These are phyloP conservation scores for Oxystoma pomonae DNA, from an alignment of 2,888 invertebrate genomes.

Conservation along the genomic window DNA sequence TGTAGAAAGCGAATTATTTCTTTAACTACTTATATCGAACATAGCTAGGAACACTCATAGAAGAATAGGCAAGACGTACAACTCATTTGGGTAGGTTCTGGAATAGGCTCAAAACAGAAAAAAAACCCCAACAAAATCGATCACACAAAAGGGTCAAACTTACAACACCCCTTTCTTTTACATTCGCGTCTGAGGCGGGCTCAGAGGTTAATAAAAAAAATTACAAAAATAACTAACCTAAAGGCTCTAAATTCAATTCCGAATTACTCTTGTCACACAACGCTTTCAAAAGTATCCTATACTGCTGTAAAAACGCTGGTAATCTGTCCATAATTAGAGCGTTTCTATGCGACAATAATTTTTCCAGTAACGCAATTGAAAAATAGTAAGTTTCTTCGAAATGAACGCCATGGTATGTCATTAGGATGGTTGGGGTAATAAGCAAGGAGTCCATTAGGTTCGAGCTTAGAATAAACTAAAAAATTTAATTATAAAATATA, in stretches of 20 bases:
- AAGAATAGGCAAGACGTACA: too few relatives aligned
- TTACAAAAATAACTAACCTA: conserved; percentile 4
- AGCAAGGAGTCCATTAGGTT: conserved; percentile 37
- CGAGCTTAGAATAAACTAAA: conserved; percentile 39
- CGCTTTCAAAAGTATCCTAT: conserved; percentile 36
- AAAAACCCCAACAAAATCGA: too few relatives aligned
- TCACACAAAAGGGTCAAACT: too few relatives aligned
- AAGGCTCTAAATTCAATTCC: conserved; percentile 22
- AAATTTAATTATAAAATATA: conserved; percentile 14
- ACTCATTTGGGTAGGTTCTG: too few relatives aligned
- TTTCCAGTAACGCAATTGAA: conserved; percentile 36
- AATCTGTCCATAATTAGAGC: conserved; percentile 41
- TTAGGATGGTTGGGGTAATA: conserved; percentile 31
- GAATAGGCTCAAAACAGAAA: too few relatives aligned
- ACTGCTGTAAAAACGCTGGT: conserved; percentile 42
- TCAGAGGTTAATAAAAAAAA: too few relatives aligned
- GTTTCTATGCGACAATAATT: conserved; percentile 39
- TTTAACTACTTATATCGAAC: too few relatives aligned
- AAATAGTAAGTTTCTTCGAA: conserved; percentile 32
- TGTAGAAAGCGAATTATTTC: too few relatives aligned
- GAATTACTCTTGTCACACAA: conserved; percentile 38
- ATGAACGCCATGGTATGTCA: conserved; percentile 24
- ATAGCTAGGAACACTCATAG: too few relatives aligned
- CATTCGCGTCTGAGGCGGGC: too few relatives aligned
- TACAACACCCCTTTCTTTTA: too few relatives aligned